These are phyloP conservation scores for Mylabris sibirica DNA, from an alignment of 2,888 invertebrate species.

Conservation along the genomic window DNA sequence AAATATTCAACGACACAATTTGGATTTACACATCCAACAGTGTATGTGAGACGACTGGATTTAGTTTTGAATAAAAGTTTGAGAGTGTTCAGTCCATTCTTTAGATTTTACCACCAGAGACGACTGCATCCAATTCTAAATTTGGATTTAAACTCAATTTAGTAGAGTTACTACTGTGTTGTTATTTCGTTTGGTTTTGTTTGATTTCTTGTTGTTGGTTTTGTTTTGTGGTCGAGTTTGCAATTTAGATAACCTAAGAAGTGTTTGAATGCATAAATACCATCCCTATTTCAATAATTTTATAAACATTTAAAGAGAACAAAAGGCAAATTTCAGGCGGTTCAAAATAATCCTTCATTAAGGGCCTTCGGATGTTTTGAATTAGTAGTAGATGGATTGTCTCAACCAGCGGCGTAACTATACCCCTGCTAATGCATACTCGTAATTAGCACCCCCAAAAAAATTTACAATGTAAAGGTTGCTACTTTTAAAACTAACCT, in stretches of 20 bases:
- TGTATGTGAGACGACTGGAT: background rate
- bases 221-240: constrained; percentile 11
- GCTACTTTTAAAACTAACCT: no score
- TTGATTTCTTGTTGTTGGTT: constrained; percentile 11
- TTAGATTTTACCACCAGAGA: background rate
- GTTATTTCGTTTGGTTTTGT: constrained; percentile 2
- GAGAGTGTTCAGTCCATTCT: background rate
- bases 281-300: background rate
- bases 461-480: no score
- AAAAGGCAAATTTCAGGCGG: background rate
- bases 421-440: no score
- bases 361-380: background rate
- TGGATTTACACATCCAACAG: background rate
- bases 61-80: background rate
- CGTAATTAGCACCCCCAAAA: no score
- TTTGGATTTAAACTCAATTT: constrained; percentile 11
- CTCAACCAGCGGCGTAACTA: no score
- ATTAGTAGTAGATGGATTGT: constrained; percentile 17
- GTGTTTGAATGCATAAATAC: constrained; percentile 11
- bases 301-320: constrained; percentile 7
- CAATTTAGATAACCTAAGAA: constrained; percentile 11
- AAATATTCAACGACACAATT: background rate
- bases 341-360: constrained; percentile 22
- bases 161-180: background rate
- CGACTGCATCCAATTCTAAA: constrained; percentile 1